Conservation (phyloP, 2,797 vertebrate species). For the Rhinella marina region DNA sequence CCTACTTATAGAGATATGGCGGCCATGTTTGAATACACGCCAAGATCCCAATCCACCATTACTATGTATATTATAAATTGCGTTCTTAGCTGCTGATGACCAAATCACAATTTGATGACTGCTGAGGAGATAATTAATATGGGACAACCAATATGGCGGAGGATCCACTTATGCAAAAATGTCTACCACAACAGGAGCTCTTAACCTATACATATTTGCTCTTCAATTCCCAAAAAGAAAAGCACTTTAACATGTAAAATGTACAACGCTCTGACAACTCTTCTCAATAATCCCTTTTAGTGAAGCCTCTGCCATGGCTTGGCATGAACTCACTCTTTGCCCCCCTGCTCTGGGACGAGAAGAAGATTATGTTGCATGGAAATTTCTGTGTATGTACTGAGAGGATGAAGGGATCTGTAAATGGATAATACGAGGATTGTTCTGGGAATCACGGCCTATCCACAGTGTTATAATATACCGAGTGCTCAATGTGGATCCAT, state of each 20-base stretch:
- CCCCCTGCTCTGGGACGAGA: slow-evolving; percentile 12
- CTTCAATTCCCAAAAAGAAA: not conserved
- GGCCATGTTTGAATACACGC: no score
- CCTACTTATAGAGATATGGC: no score
- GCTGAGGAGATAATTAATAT: no score
- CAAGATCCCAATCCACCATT: no score
- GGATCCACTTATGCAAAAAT: not conserved
- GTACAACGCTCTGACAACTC: slow-evolving; percentile 24
- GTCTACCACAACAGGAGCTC: not conserved
- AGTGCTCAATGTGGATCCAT: not conserved
- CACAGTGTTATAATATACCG: not conserved
- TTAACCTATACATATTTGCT: not conserved
- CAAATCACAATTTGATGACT: no score
- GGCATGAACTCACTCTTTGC: not conserved
- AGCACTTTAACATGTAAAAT: not conserved
- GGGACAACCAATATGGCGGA: no score
- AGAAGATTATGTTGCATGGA: slow-evolving; percentile 48
- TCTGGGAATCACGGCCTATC: slow-evolving; percentile 5
- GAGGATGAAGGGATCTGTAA: slow-evolving; percentile 58
- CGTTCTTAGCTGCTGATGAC: no score
- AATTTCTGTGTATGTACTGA: slow-evolving; percentile 56
- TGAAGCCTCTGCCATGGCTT: slow-evolving; percentile 25
- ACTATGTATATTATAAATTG: no score
- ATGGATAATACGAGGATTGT: slow-evolving; percentile 51
- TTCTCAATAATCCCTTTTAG: slow-evolving; percentile 44